Evolutionary conservation across 1,140 invertebrate genomes (phyloP).

Genomic region (Lanistes nyassanus): DNA sequence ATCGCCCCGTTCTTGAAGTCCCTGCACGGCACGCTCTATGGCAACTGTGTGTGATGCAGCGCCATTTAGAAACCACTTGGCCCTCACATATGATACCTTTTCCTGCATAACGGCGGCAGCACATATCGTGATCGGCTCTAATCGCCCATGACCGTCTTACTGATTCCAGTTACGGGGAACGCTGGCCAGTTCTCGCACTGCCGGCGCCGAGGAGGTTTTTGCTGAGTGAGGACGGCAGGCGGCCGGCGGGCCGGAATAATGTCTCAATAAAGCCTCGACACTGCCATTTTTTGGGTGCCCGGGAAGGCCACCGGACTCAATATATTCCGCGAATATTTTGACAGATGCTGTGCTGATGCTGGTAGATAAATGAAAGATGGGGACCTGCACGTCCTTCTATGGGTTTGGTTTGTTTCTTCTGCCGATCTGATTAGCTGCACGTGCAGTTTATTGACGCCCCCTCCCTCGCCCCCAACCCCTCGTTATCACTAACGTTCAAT

Average conservation of each 20-base stretch:
- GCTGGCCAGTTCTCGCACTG: constrained; percentile 1
- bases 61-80: no score
- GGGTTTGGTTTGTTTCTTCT: no score
- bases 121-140: no score
- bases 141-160: no score
- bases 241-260: neutral
- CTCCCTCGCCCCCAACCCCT: no score
- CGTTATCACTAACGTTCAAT: no score
- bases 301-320: neutral
- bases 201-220: neutral
- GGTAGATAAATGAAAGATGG: constrained; percentile 12
- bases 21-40: neutral
- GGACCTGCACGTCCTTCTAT: neutral
- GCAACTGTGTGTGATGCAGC: no score
- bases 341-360: constrained; percentile 14
- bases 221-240: neutral
- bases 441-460: no score
- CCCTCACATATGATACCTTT: no score
- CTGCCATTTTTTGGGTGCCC: neutral
- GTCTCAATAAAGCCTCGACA: constrained; percentile 19
- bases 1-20: neutral
- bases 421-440: no score
- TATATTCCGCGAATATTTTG: constrained; percentile 16
- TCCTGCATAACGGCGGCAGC: no score
- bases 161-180: no score